These are phyloP conservation scores for Elanus axillaris DNA, from an alignment of 2,113 vertebrate genomes.

Conservation along the genomic window DNA sequence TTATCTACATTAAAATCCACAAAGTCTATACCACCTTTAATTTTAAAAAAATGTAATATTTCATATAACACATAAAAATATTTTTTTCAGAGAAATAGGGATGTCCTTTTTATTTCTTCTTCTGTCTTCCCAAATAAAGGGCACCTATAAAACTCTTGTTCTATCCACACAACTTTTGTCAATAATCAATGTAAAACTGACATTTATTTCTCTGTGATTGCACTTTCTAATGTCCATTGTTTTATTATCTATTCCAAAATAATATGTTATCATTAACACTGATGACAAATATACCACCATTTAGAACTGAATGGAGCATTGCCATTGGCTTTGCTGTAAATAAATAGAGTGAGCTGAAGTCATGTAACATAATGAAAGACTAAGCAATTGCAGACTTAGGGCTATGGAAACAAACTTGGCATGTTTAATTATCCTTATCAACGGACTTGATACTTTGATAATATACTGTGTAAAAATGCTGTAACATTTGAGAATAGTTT, in stretches of 20 bases:
- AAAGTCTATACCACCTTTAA: neutral
- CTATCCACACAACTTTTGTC: neutral
- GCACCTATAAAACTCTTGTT: neutral
- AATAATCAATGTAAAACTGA: neutral
- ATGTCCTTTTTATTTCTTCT: neutral
- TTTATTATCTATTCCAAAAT: neutral
- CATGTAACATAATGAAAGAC: neutral
- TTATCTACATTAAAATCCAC: neutral
- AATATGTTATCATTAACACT: neutral
- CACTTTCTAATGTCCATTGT: no score
- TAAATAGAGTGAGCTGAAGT: neutral
- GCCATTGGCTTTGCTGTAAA: neutral
- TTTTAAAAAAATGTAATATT: neutral
- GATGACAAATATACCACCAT: neutral
- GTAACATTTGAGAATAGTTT: slow-evolving; percentile 65
- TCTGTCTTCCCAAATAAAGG: neutral
- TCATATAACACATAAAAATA: neutral
- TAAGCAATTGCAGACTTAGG: neutral
- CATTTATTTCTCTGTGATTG: neutral
- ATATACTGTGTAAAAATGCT: slow-evolving; percentile 57
- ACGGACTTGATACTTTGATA: slow-evolving; percentile 71
- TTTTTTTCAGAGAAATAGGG: neutral
- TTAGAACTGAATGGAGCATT: neutral
- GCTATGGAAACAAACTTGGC: slow-evolving; percentile 65
- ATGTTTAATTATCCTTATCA: slow-evolving; percentile 74